Evolutionary conservation across 2,797 vertebrate genomes (phyloP).

Genomic region (Myoxocephalus aenaeus): DNA sequence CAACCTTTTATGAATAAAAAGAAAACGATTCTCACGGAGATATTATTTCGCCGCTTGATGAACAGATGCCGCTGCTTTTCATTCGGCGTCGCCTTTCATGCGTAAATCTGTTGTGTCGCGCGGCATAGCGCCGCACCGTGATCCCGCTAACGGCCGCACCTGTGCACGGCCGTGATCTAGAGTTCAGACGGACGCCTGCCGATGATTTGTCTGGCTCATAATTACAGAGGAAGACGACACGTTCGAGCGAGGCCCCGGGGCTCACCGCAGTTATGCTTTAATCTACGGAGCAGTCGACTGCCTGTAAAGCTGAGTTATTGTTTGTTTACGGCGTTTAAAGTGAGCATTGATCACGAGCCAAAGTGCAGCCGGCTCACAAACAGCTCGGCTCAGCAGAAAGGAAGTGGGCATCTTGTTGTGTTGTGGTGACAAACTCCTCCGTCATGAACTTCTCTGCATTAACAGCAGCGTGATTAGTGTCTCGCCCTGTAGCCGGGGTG

Average conservation of each 20-base stretch:
- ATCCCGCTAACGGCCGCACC: slow-evolving; percentile 33
- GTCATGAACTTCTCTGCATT: slow-evolving; percentile 74
- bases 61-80: slow-evolving; percentile 19
- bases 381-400: slow-evolving; percentile 62
- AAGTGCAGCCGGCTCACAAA: slow-evolving; percentile 40
- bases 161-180: slow-evolving; percentile 29
- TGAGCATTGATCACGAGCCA: slow-evolving; percentile 60
- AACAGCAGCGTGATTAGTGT: slow-evolving; percentile 75
- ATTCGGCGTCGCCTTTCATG: background rate
- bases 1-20: background rate
- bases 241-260: background rate
- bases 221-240: slow-evolving; percentile 32
- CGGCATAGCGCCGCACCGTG: background rate
- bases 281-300: slow-evolving; percentile 38
- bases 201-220: slow-evolving; percentile 54
- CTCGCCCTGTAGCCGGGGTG: slow-evolving; percentile 74
- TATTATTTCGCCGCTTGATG: background rate
- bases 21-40: no score
- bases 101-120: slow-evolving; percentile 17
- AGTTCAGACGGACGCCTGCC: slow-evolving; percentile 31
- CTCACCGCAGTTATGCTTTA: slow-evolving; percentile 40
- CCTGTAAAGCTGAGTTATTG: slow-evolving; percentile 70
- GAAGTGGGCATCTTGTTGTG: slow-evolving; percentile 9
- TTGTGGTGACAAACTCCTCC: slow-evolving; percentile 60
- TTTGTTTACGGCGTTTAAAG: slow-evolving; percentile 68